Evolutionary conservation across 2,888 invertebrate species (phyloP), one percentile per base, ranked within the genome.

Genomic region (Psococerastis gibbosa): DNA sequence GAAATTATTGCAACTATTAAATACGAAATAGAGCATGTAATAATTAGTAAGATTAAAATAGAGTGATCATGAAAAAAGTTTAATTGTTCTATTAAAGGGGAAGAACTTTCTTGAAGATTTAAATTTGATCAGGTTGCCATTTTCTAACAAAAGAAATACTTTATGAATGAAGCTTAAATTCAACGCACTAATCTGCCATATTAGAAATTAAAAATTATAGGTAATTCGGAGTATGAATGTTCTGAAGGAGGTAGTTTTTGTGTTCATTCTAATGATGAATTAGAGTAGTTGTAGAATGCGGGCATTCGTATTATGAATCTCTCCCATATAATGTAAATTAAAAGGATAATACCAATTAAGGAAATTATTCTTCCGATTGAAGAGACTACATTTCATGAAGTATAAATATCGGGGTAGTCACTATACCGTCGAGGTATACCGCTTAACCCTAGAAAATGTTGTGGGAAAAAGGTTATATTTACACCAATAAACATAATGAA

Each of bases 391-490:
- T 79, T 79, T 75, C 77, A 78, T 44, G 66, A 57, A 49, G 68
- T 62, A 54, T 69, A 78, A 17, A 65, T 63, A 60, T 78, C 76
- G 1, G 77, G 75, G 43, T 78, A 80, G 59, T 79, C 76, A 2
- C 77, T 73, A 43, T 79, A 79, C 47, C 81, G 79, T 45, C 81
- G 79, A 38, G 79, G 81, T 62, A 81, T 79, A 0, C 76, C 75
- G 22, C 66, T 67, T 62, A 77, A 57, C 43, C 77, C 76, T 61
- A 77, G 59, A 53, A 82, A 81, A 63, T 82, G 78, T 69, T 78
- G 76, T 0, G 81, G 79, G n/a, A 82, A 81, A 60, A 82, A 77
- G 1, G 78, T 81, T 67, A 79, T 56, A 65, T 81, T 83, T 52
- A 82, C 78, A 47, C 79, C 78, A 53, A 78, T 58, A 68, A 81